Base-by-base conservation (phyloP, 2,797 vertebrate genomes). In the Acomys russatus region DNA sequence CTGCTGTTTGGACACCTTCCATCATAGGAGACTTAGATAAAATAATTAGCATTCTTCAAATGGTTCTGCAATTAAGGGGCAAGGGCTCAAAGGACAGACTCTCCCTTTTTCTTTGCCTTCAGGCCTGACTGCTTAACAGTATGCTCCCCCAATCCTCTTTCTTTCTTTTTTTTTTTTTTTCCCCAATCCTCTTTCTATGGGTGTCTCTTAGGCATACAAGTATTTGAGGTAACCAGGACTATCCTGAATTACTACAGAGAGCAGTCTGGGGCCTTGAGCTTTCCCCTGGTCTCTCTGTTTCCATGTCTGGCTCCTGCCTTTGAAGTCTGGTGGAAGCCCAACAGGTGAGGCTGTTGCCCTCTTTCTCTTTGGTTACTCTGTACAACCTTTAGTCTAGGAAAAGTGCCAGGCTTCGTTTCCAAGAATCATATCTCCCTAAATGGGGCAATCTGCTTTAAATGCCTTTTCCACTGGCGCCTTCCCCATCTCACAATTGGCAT, bases 401-500 rank as follows among this genome's bases (percentile, higher is more conserved):
- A 73, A 56, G 92, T 92, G 97, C 92, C 97, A 90, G 38, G 80
- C 94, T 95, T 94, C 73, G 5, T 87, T 97, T 97, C 94, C 88
- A 96, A 94, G 96, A 97, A 93, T 83, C 94, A 0, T 94, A 87
- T 96, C 96, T 97, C 83, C 88, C 94, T 96, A 94, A 94, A 94
- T 88, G 95, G 97, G 96, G 95, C 95, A 96, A 90, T 97, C 94
- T 96, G 88, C 85, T 95, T 94, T 86, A 94, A 94, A 94, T 54
- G 92, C 73, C 90, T 94, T 85, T 85, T 90, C 80, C 0, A 2
- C 90, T 96, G 97, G 92, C 71, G 14, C 82, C 83, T 90, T 98
- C 97, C 89, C 96, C 78, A 87, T 92, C 54, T 38, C 59, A 49
- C 38, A 10, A n/a, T 78, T 51, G 90, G 74, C 68, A 30, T 90